phyloP scores from a whole-genome alignment of 2,797 vertebrate species.

The Acanthurus lineatus region DNA sequence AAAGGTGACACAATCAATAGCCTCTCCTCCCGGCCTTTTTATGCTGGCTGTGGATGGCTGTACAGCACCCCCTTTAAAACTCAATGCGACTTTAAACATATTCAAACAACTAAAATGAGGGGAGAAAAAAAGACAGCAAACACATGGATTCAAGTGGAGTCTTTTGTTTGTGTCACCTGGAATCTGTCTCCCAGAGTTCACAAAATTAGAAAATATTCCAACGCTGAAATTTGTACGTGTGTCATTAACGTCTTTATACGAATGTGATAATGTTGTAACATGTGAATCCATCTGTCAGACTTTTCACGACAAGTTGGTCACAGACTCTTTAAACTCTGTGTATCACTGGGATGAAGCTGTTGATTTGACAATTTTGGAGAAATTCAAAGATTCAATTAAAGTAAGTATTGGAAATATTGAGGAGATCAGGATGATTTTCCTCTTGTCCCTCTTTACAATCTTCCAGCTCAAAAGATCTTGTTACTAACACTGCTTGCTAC shows the following conservation, averaged over 20 bases:
- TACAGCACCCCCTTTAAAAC: slow-evolving; percentile 9
- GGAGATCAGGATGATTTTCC: neutral
- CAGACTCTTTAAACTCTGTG: neutral
- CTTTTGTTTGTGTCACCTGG: slow-evolving; percentile 39
- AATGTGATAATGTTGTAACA: slow-evolving; percentile 25
- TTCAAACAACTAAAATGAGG: slow-evolving; percentile 48
- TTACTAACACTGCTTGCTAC: neutral
- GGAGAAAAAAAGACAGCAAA: slow-evolving; percentile 34
- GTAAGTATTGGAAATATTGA: neutral
- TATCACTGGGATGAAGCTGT: neutral
- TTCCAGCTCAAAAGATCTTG: neutral
- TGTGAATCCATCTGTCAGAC: slow-evolving; percentile 1
- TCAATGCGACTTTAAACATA: slow-evolving; percentile 54
- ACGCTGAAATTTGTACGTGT: slow-evolving; percentile 10
- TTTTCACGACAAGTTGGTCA: neutral
- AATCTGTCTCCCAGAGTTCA: slow-evolving; percentile 40
- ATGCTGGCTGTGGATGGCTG: slow-evolving; percentile 40
- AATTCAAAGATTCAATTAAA: neutral
- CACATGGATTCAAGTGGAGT: slow-evolving; percentile 32
- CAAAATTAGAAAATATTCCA: slow-evolving; percentile 37
- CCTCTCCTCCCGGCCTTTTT: slow-evolving; percentile 46
- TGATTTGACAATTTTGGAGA: neutral
- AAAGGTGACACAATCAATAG: slow-evolving; percentile 83
- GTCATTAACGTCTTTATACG: slow-evolving; percentile 28
- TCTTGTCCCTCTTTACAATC: neutral